Evolutionary conservation across 1,140 invertebrate species (phyloP), one percentile per base, ranked within the genome.

Genomic region (Dryas iulia): DNA sequence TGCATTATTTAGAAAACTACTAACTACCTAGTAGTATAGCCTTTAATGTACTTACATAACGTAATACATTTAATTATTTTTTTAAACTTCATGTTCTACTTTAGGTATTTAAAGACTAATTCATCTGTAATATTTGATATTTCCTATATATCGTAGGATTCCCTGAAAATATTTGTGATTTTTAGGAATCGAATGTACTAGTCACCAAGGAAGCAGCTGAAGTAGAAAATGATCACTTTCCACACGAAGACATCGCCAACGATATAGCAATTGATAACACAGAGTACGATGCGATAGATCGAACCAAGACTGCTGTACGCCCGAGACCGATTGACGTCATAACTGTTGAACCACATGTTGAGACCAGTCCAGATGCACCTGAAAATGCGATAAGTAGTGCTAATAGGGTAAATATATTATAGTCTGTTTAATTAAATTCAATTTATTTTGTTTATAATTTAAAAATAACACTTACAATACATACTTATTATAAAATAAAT

Each of bases 361-460:
- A 83, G 30, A 66, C 67, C 61, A 90, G 84, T 25, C 92, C 92
- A 14, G 93, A 94, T 68, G 86, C 82, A 3, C 93, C 92, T 0
- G 93, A 95, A 79, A 92, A 93, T 8, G 93, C 94, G 3, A 94
- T 95, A 61, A 94, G 92, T 73, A 93, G 92, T 76, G 91, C 93
- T 6, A 94, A 94, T 63, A 92, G 95, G 72, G 95, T 95, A 92
- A 47, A 18, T 47, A 47, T 21, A 47, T n/a, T n/a, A 6, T 4
- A 47, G 18, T n/a, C n/a, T n/a, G n/a, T 18, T 7, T 18, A 21
- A 10, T 10, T 31, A 31, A 8, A 7, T 47, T 28, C 3, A 3
- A 6, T 28, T 28, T 3, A 47, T 21, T 21, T 18, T 21, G 33
- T 14, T 5, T 35, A n/a, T n/a, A 6, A 18, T n/a, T 47, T 21